A percentile compares a stretch with the other conserved stretches of the same genome.
These are phyloP conservation scores for Byasa hedistus DNA, from an alignment of 2,888 invertebrate genomes.

Conservation along the genomic window DNA sequence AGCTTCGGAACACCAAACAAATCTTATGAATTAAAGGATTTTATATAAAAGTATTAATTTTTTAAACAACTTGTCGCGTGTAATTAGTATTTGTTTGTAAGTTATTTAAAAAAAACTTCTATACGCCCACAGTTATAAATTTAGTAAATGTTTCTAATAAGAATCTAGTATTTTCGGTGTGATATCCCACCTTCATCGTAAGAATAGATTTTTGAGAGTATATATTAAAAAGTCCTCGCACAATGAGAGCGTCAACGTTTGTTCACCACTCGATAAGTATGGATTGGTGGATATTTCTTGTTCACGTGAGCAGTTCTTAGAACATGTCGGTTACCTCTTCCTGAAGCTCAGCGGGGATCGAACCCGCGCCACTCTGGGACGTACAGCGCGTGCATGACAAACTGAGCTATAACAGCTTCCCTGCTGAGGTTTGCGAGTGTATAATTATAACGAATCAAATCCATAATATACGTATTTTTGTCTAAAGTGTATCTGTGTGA, in stretches of 20 bases:
- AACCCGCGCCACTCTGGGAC: too few relatives aligned
- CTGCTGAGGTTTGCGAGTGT: neutral
- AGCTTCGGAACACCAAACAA: constrained; percentile 66
- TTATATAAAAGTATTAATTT: constrained; percentile 39
- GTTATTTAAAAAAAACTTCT: constrained; percentile 27
- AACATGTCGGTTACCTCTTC: too few relatives aligned
- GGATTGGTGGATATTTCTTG: too few relatives aligned
- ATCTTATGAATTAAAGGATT: constrained; percentile 70
- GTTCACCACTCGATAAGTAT: too few relatives aligned
- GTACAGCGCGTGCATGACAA: too few relatives aligned
- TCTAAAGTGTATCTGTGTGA: constrained; percentile 70
- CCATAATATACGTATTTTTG: constrained; percentile 73
- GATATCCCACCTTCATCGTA: constrained; percentile 50
- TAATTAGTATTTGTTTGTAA: constrained; percentile 25
- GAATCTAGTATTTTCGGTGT: constrained; percentile 46
- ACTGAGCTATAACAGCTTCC: too few relatives aligned
- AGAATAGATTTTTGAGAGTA: constrained; percentile 43
- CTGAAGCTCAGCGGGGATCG: too few relatives aligned
- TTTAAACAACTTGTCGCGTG: constrained; percentile 26
- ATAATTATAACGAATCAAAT: constrained; percentile 68
- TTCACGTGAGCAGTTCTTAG: too few relatives aligned
- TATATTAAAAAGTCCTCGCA: neutral
- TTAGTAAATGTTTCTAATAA: constrained; percentile 41
- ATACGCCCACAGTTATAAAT: constrained; percentile 42
- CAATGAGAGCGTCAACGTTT: too few relatives aligned